Base-by-base conservation (phyloP, 1,140 invertebrate species). In the Drosophila lini region DNA sequence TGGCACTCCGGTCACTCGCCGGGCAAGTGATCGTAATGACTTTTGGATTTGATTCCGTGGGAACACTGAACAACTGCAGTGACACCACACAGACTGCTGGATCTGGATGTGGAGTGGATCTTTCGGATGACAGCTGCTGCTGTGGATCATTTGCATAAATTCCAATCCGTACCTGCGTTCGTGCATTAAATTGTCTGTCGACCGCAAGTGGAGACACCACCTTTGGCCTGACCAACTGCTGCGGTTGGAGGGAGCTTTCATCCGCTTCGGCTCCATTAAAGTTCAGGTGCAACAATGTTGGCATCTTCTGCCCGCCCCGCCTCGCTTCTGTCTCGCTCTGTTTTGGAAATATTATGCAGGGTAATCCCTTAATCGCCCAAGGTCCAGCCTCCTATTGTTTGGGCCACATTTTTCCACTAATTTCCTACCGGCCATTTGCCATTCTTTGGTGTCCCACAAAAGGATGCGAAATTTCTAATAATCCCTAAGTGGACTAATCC, bases 281-380 rank as follows among this genome's bases (percentile, higher is more conserved):
- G 80, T 81, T 75, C 67, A 57, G 61, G 76, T 68, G 80, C 83
- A 84, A 88, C 84, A 70, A 84, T 89, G 84, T 88, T 83, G 84
- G 76, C 70, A 88, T 82, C 68, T 38, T 31, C 52, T 34, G 13
- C 9, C 19, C 44, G 19, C 42, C 42, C 19, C 19, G 42, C n/a
- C 10, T 15, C 52, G 15, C 15, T 55, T 53, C n/a, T 31, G 38
- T 42, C 41, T 55, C 62, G 50, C 25, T 69, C 48, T 74, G 78
- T 86, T 88, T 89, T 80, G 83, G 74, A 88, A 88, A 88, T 88
- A 88, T 88, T 88, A 88, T 88, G 83, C 80, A 78, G 73, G 55
- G 67, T 88, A 88, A 88, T 89, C 83, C 80, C 82, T 84, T 88
- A 88, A 88, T 89, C 83, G 78, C 84, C 64, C 32, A 40, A 25